Conservation (phyloP, 2,113 vertebrate species). For the Tragulus kanchil region DNA sequence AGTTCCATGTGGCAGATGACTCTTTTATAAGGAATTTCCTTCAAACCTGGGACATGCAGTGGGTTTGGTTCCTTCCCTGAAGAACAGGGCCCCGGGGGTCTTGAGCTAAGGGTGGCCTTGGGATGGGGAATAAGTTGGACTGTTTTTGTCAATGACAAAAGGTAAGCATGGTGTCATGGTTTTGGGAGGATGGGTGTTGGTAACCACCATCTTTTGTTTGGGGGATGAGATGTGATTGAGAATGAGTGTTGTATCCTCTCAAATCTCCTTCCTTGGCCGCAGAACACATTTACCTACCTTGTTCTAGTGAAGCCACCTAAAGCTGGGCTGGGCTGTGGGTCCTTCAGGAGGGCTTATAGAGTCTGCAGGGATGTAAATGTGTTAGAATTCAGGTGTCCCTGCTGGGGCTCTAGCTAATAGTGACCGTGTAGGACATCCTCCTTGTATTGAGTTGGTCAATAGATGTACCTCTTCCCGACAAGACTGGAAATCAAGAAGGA, state of each 20-base stretch:
- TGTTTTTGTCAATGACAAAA: neutral
- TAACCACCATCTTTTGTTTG: neutral
- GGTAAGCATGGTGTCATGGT: neutral
- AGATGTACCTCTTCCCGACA: neutral
- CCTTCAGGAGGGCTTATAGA: neutral
- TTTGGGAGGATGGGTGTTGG: neutral
- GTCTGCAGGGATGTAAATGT: neutral
- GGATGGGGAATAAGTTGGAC: neutral
- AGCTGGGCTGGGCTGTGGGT: neutral
- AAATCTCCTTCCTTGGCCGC: neutral
- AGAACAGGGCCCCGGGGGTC: neutral
- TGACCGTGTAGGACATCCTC: neutral
- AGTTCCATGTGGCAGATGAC: no score
- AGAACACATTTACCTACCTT: neutral
- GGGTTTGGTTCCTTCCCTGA: neutral
- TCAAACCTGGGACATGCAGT: neutral
- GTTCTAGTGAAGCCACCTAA: neutral
- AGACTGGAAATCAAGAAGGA: neutral
- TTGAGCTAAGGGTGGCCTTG: neutral
- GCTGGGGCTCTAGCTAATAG: neutral
- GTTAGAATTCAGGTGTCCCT: neutral
- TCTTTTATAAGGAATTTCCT: constrained; percentile 14
- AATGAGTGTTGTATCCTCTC: neutral
- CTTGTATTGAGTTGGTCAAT: neutral
- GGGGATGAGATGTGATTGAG: neutral